Evolutionary conservation across 30 jellyfish, hydroid and myxozoan species (phyloP), one percentile per base, ranked within the genome.

Genomic region (Nemopilema nomurai): DNA sequence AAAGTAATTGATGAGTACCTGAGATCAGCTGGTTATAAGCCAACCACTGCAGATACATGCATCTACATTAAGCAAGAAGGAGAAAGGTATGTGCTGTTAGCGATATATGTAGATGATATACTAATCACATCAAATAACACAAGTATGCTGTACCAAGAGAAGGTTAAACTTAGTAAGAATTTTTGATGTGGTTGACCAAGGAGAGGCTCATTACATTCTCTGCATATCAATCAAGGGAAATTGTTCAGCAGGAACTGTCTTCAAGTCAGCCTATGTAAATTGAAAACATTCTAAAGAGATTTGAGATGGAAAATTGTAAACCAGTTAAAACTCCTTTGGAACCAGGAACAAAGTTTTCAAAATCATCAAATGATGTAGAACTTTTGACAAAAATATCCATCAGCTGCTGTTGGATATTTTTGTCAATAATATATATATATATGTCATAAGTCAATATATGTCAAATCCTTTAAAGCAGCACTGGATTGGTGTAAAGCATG

Each of bases 201-300:
- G 74, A 64, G 74, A 64, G 74, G 74, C 74, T 64, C 74, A 64
- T 64, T n/a, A n/a, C n/a, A 21, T 64, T 64, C 74, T 64, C 32
- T 6, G 32, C 74, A 64, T 64, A 21, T 64, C 6, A 64, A 64
- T 64, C 74, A 64, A 64, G 74, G 16, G 74, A 64, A 64, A 64
- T 64, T 17, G 17, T 64, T 64, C 74, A 64, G 32, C 74, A 64
- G 74, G 17, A 64, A 64, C 31, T 64, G 31, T 21, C 28, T 64
- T 21, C 17, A 64, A 64, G 74, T 64, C 74, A 64, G 9, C 57
- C 13, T 41, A 41, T 3, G 57, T 41, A 13, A 41, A 26, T 21
- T 21, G 31, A 21, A 8, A 64, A 21, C 9, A 64, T 64, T 64
- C 17, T 64, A 23, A 23, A 9, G 17, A 64, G 74, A 41, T 13